These are phyloP conservation scores for Myiothlypis coronata DNA, from an alignment of 2,797 vertebrate species.

Conservation along the genomic window DNA sequence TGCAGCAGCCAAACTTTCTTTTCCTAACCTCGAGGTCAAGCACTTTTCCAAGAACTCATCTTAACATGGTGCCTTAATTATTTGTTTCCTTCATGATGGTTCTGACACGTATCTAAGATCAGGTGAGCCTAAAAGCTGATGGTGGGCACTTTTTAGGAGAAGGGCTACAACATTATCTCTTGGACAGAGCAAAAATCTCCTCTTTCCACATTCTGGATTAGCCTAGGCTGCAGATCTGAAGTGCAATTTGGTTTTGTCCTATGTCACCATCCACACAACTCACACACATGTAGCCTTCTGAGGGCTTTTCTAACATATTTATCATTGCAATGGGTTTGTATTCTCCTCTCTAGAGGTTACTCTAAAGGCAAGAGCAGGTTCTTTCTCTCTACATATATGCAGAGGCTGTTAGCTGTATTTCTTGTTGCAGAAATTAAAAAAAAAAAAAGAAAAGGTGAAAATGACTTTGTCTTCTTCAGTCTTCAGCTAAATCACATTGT, in stretches of 20 bases:
- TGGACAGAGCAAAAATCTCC: background rate
- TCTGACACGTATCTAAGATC: background rate
- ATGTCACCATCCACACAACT: background rate
- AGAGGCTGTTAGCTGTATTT: background rate
- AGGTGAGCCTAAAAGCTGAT: background rate
- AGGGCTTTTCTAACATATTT: background rate
- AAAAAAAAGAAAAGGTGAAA: background rate
- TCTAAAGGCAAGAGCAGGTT: background rate
- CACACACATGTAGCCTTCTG: background rate
- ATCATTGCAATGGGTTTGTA: background rate
- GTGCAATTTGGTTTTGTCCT: background rate
- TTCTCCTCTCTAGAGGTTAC: background rate
- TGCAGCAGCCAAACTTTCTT: conserved; percentile 45
- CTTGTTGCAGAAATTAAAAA: background rate
- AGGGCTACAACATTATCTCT: background rate
- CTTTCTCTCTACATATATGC: background rate
- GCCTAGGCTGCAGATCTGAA: background rate
- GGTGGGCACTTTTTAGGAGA: background rate
- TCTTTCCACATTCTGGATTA: background rate
- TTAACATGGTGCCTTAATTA: background rate
- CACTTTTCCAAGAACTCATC: conserved; percentile 36
- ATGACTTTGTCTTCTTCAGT: background rate
- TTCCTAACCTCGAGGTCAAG: conserved; percentile 33
- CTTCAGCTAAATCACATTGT: background rate
- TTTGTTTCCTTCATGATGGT: background rate